Conservation (phyloP, 2,888 invertebrate genomes). For the Melanchra persicariae region DNA sequence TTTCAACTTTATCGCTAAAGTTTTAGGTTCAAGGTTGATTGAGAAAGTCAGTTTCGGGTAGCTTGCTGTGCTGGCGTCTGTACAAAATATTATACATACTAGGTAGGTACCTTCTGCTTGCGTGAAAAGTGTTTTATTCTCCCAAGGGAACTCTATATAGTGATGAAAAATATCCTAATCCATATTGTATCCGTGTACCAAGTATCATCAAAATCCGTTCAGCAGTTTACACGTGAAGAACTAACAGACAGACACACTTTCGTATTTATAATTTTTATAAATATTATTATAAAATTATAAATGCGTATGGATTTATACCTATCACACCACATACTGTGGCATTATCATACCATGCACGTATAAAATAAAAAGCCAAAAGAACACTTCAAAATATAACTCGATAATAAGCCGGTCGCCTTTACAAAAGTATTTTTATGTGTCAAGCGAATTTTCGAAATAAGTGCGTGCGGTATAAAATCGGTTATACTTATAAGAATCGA, state of each 20-base stretch:
- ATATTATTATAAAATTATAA: too few relatives aligned
- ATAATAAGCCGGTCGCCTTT: conserved; percentile 44
- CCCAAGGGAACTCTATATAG: not conserved
- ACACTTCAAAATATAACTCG: conserved; percentile 21
- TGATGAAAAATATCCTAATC: not conserved
- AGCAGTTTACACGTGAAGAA: not conserved
- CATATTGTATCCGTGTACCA: too few relatives aligned
- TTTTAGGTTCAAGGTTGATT: too few relatives aligned
- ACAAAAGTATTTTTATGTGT: conserved; percentile 41
- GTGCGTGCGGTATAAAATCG: conserved; percentile 45
- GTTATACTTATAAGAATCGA: conserved; percentile 64
- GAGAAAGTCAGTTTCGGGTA: too few relatives aligned
- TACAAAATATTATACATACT: too few relatives aligned
- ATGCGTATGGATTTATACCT: not conserved
- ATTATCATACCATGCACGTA: conserved; percentile 7
- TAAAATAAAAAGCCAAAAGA: conserved; percentile 31
- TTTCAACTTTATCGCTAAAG: too few relatives aligned
- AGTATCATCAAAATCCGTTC: not conserved
- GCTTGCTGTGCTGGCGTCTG: too few relatives aligned
- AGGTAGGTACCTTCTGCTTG: not conserved
- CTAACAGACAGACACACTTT: too few relatives aligned
- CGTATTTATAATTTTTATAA: too few relatives aligned
- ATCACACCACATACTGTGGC: not conserved
- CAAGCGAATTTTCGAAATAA: conserved; percentile 51
- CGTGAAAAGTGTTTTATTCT: not conserved